Conservation (phyloP, 2,113 vertebrate genomes). For the Phyllostomus hastatus region DNA sequence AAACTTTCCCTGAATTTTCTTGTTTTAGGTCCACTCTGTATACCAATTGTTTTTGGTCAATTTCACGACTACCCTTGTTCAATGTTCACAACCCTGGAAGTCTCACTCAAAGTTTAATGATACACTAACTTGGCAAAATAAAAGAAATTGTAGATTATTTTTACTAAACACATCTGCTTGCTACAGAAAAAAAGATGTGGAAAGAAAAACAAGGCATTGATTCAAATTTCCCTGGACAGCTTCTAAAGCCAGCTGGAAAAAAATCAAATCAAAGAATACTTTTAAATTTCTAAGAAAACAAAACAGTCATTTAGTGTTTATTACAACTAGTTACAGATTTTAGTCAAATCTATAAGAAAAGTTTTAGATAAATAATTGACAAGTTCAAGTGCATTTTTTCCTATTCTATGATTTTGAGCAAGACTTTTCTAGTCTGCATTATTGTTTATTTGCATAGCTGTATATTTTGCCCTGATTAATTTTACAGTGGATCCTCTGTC, state of each 20-base stretch:
- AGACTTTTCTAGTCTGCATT: not conserved
- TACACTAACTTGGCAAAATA: not conserved
- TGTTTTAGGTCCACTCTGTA: not conserved
- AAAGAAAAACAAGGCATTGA: constrained; percentile 43
- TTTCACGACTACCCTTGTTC: not conserved
- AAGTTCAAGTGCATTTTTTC: not conserved
- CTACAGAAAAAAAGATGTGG: not conserved
- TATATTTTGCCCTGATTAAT: not conserved
- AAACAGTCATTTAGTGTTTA: not conserved
- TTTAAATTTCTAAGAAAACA: constrained; percentile 42
- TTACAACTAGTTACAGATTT: not conserved
- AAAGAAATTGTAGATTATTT: not conserved
- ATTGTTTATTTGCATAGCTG: not conserved
- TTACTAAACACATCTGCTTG: constrained; percentile 37
- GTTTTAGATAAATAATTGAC: not conserved
- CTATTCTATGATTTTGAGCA: not conserved
- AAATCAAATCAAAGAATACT: not conserved
- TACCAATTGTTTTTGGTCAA: not conserved
- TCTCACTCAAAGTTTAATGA: constrained; percentile 40
- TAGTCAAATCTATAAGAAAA: constrained; percentile 5
- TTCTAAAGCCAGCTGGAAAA: constrained; percentile 30
- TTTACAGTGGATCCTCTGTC: not conserved
- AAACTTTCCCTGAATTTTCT: not conserved
- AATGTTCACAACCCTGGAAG: not conserved
- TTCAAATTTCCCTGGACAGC: constrained; percentile 3